Conservation (phyloP, 2,888 invertebrate genomes). For the Seira sanloemensis region DNA sequence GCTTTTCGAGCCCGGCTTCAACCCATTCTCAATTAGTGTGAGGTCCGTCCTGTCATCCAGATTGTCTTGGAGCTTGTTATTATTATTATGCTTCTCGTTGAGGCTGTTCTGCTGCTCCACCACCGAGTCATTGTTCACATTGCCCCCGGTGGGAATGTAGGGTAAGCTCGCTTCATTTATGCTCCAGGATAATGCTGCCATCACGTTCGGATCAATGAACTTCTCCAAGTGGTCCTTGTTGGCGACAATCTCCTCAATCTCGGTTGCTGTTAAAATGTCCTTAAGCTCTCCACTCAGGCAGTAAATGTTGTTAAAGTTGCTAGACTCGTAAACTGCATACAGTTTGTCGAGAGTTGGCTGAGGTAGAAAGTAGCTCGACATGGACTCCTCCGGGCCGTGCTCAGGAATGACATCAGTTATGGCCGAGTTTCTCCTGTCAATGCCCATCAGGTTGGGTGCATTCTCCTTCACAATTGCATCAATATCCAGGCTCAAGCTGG, state of each 20-base stretch:
- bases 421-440: slow-evolving; percentile 48
- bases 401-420: slow-evolving; percentile 39
- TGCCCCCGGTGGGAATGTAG: slow-evolving; percentile 38
- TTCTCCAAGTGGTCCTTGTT: slow-evolving; percentile 74
- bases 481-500: slow-evolving; percentile 68
- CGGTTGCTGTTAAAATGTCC: slow-evolving; percentile 74
- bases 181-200: slow-evolving; percentile 74
- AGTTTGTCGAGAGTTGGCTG: slow-evolving; percentile 70
- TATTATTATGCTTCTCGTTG: slow-evolving; percentile 30
- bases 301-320: slow-evolving; percentile 74
- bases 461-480: slow-evolving; percentile 71
- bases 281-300: slow-evolving; percentile 74
- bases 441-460: slow-evolving; percentile 69
- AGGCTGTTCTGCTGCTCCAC: slow-evolving; percentile 29
- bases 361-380: slow-evolving; percentile 70
- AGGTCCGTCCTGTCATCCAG: slow-evolving; percentile 28
- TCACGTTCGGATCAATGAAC: slow-evolving; percentile 74
- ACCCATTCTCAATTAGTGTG: slow-evolving; percentile 45
- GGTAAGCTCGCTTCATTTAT: slow-evolving; percentile 72
- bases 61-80: neutral
- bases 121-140: neutral
- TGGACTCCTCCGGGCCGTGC: slow-evolving; percentile 63
- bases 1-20: slow-evolving; percentile 65
- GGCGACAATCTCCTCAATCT: slow-evolving; percentile 75
- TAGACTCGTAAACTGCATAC: slow-evolving; percentile 70